These are phyloP conservation scores for Tragopan temminckii DNA, from an alignment of 2,797 vertebrate species.

Conservation along the genomic window DNA sequence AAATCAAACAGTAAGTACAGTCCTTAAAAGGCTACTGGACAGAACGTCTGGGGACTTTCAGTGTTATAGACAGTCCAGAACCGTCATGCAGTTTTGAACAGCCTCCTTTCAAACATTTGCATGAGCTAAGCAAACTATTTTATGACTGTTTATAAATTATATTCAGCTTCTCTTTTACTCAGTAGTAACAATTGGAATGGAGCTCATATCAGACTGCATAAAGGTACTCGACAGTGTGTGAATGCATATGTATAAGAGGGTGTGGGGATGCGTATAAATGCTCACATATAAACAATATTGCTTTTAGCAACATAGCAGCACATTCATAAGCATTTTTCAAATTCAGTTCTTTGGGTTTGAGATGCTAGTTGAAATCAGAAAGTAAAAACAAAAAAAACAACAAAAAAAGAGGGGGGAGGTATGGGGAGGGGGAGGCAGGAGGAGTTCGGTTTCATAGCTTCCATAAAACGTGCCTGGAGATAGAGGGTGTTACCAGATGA, in stretches of 20 bases:
- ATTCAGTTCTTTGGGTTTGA: conserved; percentile 29
- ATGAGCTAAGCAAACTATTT: background rate
- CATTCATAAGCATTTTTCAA: conserved; percentile 6
- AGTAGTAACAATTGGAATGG: background rate
- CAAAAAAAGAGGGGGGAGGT: background rate
- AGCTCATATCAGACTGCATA: background rate
- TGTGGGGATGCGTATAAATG: background rate
- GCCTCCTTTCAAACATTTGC: background rate
- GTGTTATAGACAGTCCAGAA: background rate
- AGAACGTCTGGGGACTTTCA: background rate
- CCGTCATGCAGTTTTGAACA: background rate
- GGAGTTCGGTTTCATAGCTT: background rate
- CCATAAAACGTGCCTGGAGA: conserved; percentile 52
- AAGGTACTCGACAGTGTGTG: background rate
- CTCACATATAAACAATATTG: background rate
- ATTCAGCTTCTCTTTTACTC: background rate
- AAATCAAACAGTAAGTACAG: conserved; percentile 27
- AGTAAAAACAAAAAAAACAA: background rate
- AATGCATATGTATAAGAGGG: background rate
- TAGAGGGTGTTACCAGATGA: conserved; percentile 55
- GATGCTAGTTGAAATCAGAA: background rate
- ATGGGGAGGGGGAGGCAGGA: background rate
- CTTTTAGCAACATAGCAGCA: conserved; percentile 23
- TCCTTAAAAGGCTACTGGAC: background rate
- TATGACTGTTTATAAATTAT: background rate